Conservation (phyloP, 2,113 vertebrate genomes). For the Cochlearius cochlearius region DNA sequence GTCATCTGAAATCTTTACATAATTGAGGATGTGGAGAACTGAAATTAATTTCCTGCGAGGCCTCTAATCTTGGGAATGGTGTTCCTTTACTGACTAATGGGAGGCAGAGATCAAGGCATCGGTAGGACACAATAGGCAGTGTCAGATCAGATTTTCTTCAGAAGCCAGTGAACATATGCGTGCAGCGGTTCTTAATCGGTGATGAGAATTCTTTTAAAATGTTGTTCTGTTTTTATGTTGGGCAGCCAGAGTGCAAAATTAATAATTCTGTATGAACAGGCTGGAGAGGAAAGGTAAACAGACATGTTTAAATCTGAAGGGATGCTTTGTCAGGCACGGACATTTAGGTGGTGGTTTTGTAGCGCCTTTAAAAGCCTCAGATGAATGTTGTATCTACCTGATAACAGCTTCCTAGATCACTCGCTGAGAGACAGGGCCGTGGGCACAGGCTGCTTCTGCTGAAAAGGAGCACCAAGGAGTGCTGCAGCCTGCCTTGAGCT, state of each 20-base stretch:
- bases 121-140: neutral
- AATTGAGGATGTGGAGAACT: neutral
- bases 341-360: neutral
- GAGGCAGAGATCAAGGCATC: neutral
- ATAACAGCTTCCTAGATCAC: neutral
- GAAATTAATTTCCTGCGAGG: slow-evolving; percentile 30
- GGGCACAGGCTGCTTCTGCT: neutral
- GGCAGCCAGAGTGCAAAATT: neutral
- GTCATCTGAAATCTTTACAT: neutral
- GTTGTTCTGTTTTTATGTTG: neutral
- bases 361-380: neutral
- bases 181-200: neutral
- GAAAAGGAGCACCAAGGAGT: neutral
- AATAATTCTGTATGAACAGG: neutral
- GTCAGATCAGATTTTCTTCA: slow-evolving; percentile 1
- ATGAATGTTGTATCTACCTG: neutral
- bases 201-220: neutral
- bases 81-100: neutral
- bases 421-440: neutral
- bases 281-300: neutral
- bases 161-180: neutral
- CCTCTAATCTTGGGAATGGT: neutral
- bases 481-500: neutral
- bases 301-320: neutral
- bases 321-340: neutral